Base-by-base conservation (phyloP, 2,888 invertebrate species). In the Serripes groenlandicus region DNA sequence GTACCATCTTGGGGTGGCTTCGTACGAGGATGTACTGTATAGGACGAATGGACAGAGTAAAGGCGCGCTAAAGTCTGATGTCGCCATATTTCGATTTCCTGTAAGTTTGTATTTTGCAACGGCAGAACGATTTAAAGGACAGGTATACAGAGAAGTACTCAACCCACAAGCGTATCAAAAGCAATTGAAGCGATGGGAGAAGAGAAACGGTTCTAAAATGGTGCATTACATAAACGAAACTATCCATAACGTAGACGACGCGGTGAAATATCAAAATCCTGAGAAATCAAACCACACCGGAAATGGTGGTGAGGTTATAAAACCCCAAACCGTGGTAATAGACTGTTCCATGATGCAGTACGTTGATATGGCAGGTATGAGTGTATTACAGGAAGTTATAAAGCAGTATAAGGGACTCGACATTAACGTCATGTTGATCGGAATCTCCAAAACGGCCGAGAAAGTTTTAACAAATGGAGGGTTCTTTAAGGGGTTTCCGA, bases 301-400 rank as follows among this genome's bases (percentile, higher is more conserved):
- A 49, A 49, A 2, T 2, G n/a, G n/a, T n/a, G n/a, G n/a, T n/a
- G n/a, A n/a, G n/a, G n/a, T n/a, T n/a, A n/a, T n/a, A n/a, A 56
- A 56, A 26, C 66, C 66, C 4, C 23, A 69, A 34, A 11, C 58
- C 3, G 60, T 92, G 34, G 83, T 92, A 42, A 52, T 93, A n/a
- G 93, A 93, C 78, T 91, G 88, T 72, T 86, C 89, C 1, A 32
- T 78, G 23, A 88, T 92, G 37, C 78, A 86, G 21, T 92, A 92
- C 81, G 86, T 92, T 18, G 93, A 93, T 74, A 76, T 92, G 30
- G 88, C 85, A 11, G 92, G 93, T 0, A 34, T 91, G 7, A 89
- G 87, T 35, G 79, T 90, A n/a, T 77, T 93, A 42, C 86, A 86
- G 73, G 81, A 82, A 68, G 71, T 91, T 1, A 64, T 85, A 3